Evolutionary conservation across 1,140 invertebrate species (phyloP).

Genomic region (Tyrophagus putrescentiae): DNA sequence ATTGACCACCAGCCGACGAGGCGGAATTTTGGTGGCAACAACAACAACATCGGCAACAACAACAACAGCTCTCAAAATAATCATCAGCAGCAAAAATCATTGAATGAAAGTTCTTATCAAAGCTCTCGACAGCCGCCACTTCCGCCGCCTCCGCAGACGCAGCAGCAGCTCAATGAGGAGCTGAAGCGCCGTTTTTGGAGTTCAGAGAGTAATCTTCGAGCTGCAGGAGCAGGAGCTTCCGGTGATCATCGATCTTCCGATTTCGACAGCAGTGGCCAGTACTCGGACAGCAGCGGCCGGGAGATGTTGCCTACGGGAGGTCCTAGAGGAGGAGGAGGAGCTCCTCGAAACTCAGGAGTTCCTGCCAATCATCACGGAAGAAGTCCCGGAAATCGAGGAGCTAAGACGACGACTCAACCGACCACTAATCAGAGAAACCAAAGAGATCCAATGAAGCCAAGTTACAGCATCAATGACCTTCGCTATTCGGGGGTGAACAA

Average conservation of each 20-base stretch:
- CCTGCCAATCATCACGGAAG: no score
- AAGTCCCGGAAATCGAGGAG: no score
- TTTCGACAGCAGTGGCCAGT: not conserved
- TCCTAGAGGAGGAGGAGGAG: no score
- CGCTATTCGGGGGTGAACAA: not conserved
- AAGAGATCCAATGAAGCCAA: constrained; percentile 25
- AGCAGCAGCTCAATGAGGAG: constrained; percentile 9
- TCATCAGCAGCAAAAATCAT: not conserved
- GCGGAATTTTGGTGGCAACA: not conserved
- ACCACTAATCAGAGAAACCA: constrained; percentile 32
- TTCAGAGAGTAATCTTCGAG: constrained; percentile 16
- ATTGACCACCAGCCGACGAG: not conserved
- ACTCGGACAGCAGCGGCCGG: not conserved
- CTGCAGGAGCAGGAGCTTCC: constrained; percentile 23
- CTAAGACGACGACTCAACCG: constrained; percentile 47
- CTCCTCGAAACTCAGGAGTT: no score
- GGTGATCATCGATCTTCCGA: constrained; percentile 20
- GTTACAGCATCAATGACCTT: constrained; percentile 29
- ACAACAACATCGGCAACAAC: constrained; percentile 11
- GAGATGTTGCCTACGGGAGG: not conserved
- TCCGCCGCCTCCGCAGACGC: not conserved
- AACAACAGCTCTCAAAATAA: not conserved
- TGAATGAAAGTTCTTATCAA: not conserved
- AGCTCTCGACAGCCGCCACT: not conserved
- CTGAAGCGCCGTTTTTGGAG: constrained; percentile 16